Evolutionary conservation across 1,140 invertebrate species (phyloP).

Genomic region (Formica exsecta): DNA sequence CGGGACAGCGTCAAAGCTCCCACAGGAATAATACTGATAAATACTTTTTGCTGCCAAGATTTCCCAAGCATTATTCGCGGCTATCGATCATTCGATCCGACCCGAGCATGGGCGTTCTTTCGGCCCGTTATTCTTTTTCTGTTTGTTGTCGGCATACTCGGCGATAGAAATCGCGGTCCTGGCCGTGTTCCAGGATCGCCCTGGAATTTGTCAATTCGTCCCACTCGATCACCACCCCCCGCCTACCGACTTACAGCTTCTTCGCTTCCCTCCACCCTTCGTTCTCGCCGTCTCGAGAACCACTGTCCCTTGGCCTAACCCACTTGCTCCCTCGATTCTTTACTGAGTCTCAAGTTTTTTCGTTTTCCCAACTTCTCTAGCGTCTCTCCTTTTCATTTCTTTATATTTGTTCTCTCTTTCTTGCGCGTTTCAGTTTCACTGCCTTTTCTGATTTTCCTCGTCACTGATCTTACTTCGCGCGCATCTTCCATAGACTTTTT

Average conservation of each 20-base stretch:
- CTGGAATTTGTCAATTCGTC: slow-evolving; percentile 81
- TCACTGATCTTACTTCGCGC: slow-evolving; percentile 1
- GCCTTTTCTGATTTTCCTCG: slow-evolving; percentile 30
- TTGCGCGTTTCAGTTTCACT: slow-evolving; percentile 63
- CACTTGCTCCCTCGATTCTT: slow-evolving; percentile 41
- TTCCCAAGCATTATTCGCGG: slow-evolving; percentile 20
- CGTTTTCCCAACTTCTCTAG: slow-evolving; percentile 22
- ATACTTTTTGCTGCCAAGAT: slow-evolving; percentile 19
- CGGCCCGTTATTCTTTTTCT: slow-evolving; percentile 35
- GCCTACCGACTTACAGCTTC: slow-evolving; percentile 35
- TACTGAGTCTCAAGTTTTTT: slow-evolving; percentile 26
- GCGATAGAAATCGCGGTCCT: slow-evolving; percentile 74
- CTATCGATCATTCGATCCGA: slow-evolving; percentile 62
- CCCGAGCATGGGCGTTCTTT: slow-evolving; percentile 47
- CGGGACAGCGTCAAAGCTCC: background rate
- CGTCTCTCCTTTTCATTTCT: slow-evolving; percentile 49
- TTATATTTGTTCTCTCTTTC: slow-evolving; percentile 50
- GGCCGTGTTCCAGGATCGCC: slow-evolving; percentile 77
- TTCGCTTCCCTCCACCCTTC: slow-evolving; percentile 60
- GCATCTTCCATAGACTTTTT: slow-evolving; percentile 15
- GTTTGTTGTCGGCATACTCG: slow-evolving; percentile 24
- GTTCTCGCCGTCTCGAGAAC: background rate
- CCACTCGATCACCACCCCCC: slow-evolving; percentile 38
- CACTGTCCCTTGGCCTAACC: slow-evolving; percentile 28
- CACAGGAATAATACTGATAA: slow-evolving; percentile 5